These are phyloP conservation scores for Brachystomella parvula DNA, from an alignment of 1,140 invertebrate species.

Conservation along the genomic window DNA sequence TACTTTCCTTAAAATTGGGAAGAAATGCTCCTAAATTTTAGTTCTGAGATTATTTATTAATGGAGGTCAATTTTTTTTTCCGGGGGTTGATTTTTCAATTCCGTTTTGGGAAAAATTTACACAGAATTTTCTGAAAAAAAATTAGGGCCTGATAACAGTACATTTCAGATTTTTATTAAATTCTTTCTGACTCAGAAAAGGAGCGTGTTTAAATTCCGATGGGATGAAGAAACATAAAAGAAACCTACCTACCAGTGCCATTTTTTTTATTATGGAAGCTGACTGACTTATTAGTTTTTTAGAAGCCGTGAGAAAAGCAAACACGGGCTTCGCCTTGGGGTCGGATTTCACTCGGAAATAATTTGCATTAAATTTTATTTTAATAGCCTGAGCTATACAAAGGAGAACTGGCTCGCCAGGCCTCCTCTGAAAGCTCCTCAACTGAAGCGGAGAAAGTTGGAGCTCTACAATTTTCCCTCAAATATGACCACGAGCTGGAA, in stretches of 20 bases:
- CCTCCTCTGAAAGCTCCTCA: constrained; percentile 60
- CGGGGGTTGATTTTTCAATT: constrained; percentile 19
- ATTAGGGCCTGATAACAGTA: too few relatives aligned
- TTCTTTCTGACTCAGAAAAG: neutral
- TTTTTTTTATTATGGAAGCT: neutral
- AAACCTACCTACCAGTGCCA: neutral
- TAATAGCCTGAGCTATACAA: constrained; percentile 66
- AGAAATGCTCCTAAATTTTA: too few relatives aligned
- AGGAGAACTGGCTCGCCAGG: constrained; percentile 61
- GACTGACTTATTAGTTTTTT: neutral
- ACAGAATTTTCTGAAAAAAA: neutral
- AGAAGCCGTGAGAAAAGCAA: neutral
- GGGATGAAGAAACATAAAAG: neutral
- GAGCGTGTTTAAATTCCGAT: neutral
- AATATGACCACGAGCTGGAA: constrained; percentile 67
- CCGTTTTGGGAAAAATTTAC: neutral
- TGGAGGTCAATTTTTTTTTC: neutral
- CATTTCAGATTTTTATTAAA: neutral
- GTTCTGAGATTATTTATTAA: too few relatives aligned
- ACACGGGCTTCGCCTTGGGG: neutral
- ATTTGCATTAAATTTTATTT: neutral
- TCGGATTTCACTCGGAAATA: neutral
- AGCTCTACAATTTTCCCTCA: constrained; percentile 65
- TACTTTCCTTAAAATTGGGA: neutral
- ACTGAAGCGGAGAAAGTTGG: constrained; percentile 63